Evolutionary conservation across 2,797 vertebrate genomes (phyloP).

Genomic region (Lepilemur septentrionalis): DNA sequence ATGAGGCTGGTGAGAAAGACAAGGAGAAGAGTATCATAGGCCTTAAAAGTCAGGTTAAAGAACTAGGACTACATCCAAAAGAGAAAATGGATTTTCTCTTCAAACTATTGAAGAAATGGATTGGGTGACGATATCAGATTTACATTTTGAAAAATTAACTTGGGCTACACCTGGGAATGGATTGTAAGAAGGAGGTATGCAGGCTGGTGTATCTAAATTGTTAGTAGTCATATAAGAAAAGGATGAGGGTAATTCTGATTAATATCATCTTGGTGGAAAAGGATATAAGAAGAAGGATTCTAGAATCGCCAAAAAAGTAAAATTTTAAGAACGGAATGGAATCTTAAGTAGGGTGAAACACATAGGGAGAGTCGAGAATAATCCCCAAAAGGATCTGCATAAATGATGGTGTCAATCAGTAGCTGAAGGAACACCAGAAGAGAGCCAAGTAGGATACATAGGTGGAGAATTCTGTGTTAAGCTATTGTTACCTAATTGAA

Average conservation of each 20-base stretch:
- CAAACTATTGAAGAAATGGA: background rate
- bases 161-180: background rate
- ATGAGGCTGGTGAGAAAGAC: background rate
- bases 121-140: background rate
- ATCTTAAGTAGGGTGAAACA: background rate
- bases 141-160: background rate
- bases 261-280: background rate
- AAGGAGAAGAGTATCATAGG: background rate
- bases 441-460: background rate
- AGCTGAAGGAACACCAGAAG: background rate
- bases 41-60: background rate
- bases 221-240: background rate
- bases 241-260: background rate
- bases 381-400: background rate
- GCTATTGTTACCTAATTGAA: background rate
- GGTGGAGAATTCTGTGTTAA: background rate
- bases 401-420: background rate
- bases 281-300: background rate
- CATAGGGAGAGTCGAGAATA: background rate
- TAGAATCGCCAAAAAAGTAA: background rate
- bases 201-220: background rate
- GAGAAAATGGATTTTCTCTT: background rate
- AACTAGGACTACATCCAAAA: background rate
- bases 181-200: background rate
- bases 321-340: background rate